Evolutionary conservation across 37 sponge, comb jelly and placozoan genomes (phyloP).

Genomic region (Beroe forskalii): DNA sequence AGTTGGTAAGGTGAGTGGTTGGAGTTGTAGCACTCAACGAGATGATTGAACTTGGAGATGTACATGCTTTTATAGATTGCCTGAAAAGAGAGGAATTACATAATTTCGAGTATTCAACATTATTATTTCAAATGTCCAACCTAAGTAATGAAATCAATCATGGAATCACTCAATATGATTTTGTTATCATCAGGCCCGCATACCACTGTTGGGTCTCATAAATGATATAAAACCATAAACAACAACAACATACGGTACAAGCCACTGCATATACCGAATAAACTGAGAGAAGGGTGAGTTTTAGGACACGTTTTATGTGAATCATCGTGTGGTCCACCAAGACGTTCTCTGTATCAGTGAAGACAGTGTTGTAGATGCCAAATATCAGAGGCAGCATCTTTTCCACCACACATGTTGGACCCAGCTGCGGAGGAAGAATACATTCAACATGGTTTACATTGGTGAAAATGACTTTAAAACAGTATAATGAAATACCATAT

Average conservation of each 20-base stretch:
- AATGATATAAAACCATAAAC: background rate
- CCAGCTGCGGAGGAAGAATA: constrained; percentile 26
- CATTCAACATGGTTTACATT: too few relatives aligned
- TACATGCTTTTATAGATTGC: constrained; percentile 13
- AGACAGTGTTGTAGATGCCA: constrained; percentile 22
- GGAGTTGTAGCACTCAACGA: constrained; percentile 13
- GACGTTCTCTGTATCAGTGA: background rate
- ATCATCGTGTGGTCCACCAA: constrained; percentile 15
- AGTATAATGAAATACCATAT: too few relatives aligned
- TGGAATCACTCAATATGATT: too few relatives aligned
- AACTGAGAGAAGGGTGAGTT: constrained; percentile 27
- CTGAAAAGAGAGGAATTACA: background rate
- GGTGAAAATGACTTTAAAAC: too few relatives aligned
- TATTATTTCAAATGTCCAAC: background rate
- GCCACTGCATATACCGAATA: background rate
- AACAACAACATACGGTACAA: background rate
- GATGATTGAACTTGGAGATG: constrained; percentile 18
- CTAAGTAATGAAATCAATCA: too few relatives aligned
- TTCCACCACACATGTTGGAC: constrained; percentile 16
- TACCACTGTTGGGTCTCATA: too few relatives aligned
- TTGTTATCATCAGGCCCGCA: too few relatives aligned
- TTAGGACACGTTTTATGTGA: constrained; percentile 6
- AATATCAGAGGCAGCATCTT: constrained; percentile 7
- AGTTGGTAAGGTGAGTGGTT: background rate
- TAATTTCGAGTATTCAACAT: background rate